Conservation (phyloP, 2,797 vertebrate species). For the Bovichtus variegatus region DNA sequence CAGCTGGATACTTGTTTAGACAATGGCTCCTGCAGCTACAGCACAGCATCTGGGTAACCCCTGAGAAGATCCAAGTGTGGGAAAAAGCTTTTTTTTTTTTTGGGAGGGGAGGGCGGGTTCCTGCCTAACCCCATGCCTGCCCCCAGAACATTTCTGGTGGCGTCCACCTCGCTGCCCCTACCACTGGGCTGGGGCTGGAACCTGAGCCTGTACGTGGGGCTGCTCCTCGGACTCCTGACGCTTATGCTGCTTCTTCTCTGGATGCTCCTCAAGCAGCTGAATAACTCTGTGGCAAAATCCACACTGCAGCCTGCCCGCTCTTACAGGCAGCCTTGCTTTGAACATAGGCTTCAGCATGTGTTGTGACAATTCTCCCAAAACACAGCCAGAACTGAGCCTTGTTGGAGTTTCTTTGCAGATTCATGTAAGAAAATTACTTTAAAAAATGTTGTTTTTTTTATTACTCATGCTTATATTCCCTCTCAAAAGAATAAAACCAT, state of each 20-base stretch:
- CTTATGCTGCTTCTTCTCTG: conserved; percentile 91
- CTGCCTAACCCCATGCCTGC: conserved; percentile 80
- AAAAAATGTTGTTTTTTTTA: conserved; percentile 23
- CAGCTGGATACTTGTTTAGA: conserved; percentile 44
- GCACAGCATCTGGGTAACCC: conserved; percentile 23
- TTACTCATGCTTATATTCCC: conserved; percentile 38
- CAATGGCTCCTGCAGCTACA: conserved; percentile 36
- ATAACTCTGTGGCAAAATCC: conserved; percentile 87
- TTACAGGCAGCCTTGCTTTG: conserved; percentile 84
- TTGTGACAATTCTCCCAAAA: conserved; percentile 67
- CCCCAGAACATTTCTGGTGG: conserved; percentile 83
- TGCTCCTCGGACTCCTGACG: conserved; percentile 87
- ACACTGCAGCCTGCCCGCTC: conserved; percentile 84
- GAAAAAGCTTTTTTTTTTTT: conserved; percentile 4
- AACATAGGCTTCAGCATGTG: conserved; percentile 77
- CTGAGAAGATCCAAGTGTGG: conserved; percentile 51
- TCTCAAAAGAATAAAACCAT: conserved; percentile 57
- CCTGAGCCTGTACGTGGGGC: conserved; percentile 90
- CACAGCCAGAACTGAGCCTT: conserved; percentile 43
- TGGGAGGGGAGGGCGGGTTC: conserved; percentile 26
- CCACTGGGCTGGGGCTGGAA: conserved; percentile 91
- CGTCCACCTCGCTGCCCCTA: conserved; percentile 86
- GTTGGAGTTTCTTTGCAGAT: conserved; percentile 46
- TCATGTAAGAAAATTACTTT: conserved; percentile 53
- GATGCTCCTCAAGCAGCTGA: conserved; percentile 91